Evolutionary conservation across 2,888 invertebrate genomes (phyloP), one percentile per base, ranked within the genome.

Genomic region (Drosophila imparisetae): DNA sequence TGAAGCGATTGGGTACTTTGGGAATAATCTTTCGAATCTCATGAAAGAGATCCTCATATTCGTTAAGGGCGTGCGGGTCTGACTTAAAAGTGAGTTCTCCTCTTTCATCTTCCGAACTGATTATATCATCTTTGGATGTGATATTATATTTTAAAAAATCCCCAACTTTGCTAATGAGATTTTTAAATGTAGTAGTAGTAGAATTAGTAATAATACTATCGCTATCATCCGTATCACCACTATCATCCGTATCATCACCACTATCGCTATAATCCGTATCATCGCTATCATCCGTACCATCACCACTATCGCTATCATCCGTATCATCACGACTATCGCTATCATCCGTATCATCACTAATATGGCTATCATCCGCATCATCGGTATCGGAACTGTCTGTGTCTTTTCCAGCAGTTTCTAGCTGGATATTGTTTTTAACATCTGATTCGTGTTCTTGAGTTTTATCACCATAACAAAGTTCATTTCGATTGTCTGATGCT

Each of bases 141-240:
- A 10, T 52, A 1, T 65, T 61, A 13, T 87, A 76, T 42, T 83
- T 83, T 15, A 65, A 88, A 24, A 88, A 85, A 15, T 83, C 86
- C 0, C 24, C 34, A 0, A 49, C 60, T 11, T 53, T 64, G 0
- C 27, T 48, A 0, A 10, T 1, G 10, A 32, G 66, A 0, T 13
- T 5, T 36, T 59, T 64, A 5, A 11, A 18, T 0, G 29, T 3
- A 11, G 3, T 42, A 42, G 6, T 21, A 21, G 13, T 10, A 5
- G n/a, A n/a, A n/a, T n/a, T 11, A 10, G 2, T 5, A 40, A 4
- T 18, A 18, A 8, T 18, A 18, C 3, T 0, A 1, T 24, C 29
- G 2, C 7, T 32, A 1, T 57, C 50, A 6, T 67, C 50, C 6
- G n/a, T 49, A 10, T 8, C 13, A 34, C 45, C n/a, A 10, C 30